These are phyloP conservation scores for Digitonthophagus gazella DNA, from an alignment of 2,888 invertebrate genomes.

Conservation along the genomic window DNA sequence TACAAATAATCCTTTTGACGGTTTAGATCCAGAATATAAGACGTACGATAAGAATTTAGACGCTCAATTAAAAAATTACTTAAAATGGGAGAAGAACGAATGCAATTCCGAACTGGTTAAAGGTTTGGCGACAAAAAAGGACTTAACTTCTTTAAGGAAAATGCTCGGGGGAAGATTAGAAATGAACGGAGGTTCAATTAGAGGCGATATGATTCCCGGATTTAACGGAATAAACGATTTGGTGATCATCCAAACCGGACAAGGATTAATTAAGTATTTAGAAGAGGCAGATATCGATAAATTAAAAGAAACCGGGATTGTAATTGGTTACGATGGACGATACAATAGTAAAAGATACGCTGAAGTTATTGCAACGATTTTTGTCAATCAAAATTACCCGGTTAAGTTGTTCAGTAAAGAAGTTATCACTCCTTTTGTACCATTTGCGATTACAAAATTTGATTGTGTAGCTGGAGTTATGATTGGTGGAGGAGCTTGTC, in stretches of 20 bases:
- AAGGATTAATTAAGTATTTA: slow-evolving; percentile 82
- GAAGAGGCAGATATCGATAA: slow-evolving; percentile 56
- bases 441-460: slow-evolving; percentile 75
- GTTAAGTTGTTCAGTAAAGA: slow-evolving; percentile 79
- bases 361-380: slow-evolving; percentile 80
- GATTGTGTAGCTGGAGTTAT: slow-evolving; percentile 89
- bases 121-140: neutral
- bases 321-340: slow-evolving; percentile 90
- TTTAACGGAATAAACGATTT: slow-evolving; percentile 95
- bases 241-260: slow-evolving; percentile 89
- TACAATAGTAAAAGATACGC: slow-evolving; percentile 91
- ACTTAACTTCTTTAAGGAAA: neutral
- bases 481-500: slow-evolving; percentile 99
- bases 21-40: no score
- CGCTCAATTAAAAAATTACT: neutral
- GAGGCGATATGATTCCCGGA: slow-evolving; percentile 91
- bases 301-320: slow-evolving; percentile 68
- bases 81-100: neutral
- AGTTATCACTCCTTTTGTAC: slow-evolving; percentile 91
- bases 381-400: slow-evolving; percentile 56
- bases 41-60: neutral
- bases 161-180: neutral
- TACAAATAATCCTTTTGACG: no score
- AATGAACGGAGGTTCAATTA: neutral
- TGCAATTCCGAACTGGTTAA: neutral